phyloP scores from a whole-genome alignment of 2,797 vertebrate species.

The Sphenopsis melanotis region DNA sequence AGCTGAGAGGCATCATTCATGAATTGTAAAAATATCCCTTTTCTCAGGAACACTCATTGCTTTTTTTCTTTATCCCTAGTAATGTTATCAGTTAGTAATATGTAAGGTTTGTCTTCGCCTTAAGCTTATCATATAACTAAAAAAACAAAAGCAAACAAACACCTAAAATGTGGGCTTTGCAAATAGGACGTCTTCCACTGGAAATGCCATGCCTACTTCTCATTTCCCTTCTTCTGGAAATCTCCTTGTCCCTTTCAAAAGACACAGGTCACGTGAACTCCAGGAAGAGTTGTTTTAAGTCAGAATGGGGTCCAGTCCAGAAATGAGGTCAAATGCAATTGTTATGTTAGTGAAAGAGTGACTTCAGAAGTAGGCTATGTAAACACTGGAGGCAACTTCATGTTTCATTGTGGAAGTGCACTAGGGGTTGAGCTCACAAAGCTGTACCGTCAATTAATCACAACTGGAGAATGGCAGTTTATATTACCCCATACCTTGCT shows the following conservation, averaged over 20 bases:
- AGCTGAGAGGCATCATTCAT: not conserved
- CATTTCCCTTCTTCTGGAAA: constrained; percentile 43
- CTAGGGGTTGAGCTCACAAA: not conserved
- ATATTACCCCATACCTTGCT: not conserved
- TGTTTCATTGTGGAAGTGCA: not conserved
- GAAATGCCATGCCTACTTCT: constrained; percentile 21
- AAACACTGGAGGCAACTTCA: not conserved
- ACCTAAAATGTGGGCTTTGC: not conserved
- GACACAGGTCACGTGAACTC: not conserved
- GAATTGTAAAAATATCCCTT: not conserved
- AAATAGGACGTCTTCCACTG: constrained; percentile 35
- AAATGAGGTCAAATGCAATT: constrained; percentile 21
- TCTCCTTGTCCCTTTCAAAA: constrained; percentile 4
- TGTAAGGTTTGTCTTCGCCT: not conserved
- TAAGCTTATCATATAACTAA: not conserved
- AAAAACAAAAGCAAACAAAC: constrained; percentile 11
- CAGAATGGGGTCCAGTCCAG: not conserved
- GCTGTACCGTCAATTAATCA: not conserved
- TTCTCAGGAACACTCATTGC: not conserved
- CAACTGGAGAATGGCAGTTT: not conserved
- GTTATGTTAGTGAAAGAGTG: not conserved
- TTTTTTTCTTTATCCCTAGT: not conserved
- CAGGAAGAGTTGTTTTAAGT: constrained; percentile 31
- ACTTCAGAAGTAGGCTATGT: constrained; percentile 42
- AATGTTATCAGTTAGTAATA: not conserved